A percentile compares a stretch with the other conserved stretches of the same genome.
phyloP scores from a whole-genome alignment of 2,113 vertebrate species.

The Pagrus major region DNA sequence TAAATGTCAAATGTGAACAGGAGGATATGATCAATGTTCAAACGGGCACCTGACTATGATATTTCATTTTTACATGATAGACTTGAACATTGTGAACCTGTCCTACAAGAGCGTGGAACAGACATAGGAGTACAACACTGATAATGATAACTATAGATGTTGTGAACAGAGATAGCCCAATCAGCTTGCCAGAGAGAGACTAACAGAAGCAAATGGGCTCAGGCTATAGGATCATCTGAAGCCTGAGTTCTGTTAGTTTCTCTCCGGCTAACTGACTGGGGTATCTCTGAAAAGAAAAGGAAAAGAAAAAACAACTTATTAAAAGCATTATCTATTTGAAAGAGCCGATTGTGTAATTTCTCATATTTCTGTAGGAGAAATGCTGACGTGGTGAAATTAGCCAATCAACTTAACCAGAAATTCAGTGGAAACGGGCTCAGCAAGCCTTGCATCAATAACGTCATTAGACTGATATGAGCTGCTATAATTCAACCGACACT shows the following conservation, averaged over 20 bases:
- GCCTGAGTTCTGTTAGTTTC: not conserved
- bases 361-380: not conserved
- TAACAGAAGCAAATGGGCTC: not conserved
- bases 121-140: not conserved
- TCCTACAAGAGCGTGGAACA: not conserved
- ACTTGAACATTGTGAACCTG: not conserved
- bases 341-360: not conserved
- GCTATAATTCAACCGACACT: not conserved
- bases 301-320: not conserved
- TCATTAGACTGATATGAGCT: not conserved
- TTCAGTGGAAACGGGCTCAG: conserved; percentile 25
- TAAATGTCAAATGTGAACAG: not conserved
- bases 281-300: not conserved
- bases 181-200: not conserved
- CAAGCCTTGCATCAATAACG: not conserved
- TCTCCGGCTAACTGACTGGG: too few relatives aligned
- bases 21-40: not conserved
- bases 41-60: not conserved
- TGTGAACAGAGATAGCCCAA: not conserved
- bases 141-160: not conserved
- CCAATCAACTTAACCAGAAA: conserved; percentile 7
- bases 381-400: not conserved
- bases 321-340: not conserved
- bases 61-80: not conserved
- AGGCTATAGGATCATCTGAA: not conserved